Conservation (phyloP, 2,797 vertebrate species). For the Podarcis siculus region DNA sequence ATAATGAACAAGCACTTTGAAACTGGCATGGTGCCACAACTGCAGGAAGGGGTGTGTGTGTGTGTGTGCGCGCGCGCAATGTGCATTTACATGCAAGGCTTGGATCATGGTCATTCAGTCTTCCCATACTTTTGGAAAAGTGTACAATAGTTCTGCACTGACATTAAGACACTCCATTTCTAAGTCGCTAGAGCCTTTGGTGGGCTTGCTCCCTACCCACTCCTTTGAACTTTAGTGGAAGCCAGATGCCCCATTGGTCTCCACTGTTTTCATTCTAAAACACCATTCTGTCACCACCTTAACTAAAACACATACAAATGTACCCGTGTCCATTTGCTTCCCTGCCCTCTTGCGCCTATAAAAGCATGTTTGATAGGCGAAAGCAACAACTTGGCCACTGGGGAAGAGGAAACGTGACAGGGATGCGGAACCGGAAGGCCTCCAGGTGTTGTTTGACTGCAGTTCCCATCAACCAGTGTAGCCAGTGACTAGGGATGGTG, state of each 20-base stretch:
- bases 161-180: not conserved
- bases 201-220: rapidly evolving
- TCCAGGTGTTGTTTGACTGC: too few species aligned
- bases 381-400: too few species aligned
- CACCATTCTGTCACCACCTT: not conserved
- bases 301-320: not conserved
- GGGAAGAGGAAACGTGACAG: too few species aligned
- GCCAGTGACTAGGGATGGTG: too few species aligned
- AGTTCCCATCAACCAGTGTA: too few species aligned
- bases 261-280: not conserved
- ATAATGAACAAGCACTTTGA: not conserved
- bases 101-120: not conserved
- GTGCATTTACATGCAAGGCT: too few species aligned
- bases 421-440: too few species aligned
- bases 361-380: too few species aligned
- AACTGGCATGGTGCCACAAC: not conserved
- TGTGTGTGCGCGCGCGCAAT: too few species aligned
- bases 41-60: not conserved
- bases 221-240: not conserved
- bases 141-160: rapidly evolving
- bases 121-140: not conserved
- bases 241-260: rapidly evolving
- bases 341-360: too few species aligned
- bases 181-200: not conserved
- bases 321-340: too few species aligned